Evolutionary conservation across 2,888 invertebrate species (phyloP), one percentile per base, ranked within the genome.

Genomic region (Nesidiocoris tenuis): DNA sequence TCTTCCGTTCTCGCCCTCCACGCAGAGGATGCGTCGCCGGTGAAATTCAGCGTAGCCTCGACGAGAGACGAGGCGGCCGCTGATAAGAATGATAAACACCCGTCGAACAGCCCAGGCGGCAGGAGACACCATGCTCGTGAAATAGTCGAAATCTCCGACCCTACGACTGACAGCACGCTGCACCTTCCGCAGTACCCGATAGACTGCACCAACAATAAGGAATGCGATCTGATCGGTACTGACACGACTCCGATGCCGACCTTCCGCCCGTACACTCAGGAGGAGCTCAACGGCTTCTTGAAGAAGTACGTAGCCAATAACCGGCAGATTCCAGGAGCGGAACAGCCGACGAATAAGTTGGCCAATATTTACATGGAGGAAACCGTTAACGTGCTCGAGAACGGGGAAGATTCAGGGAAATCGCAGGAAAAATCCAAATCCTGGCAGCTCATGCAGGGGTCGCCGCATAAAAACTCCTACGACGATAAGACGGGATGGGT

Each of bases 401-500:
- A 76, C 17, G 74, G 66, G 16, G 78, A 79, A 65, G 76, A 76
- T 56, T 68, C 67, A 61, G 77, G 61, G 9, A 76, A 77, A 22
- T 81, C 81, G 12, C 80, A 81, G 21, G 80, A 80, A 56, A 81
- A 82, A 77, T 81, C 81, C 9, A 80, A 81, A 76, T 80, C 81
- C 12, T 82, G 82, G 82, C 81, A 81, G 66, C 65, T 81, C 12
- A 75, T 82, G 19, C 79, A 81, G 23, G 77, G 81, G 1, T 80
- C 81, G 65, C 78, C 80, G 9, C 81, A 81, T 74, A 86, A 87
- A 77, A 87, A 87, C 81, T 88, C 89, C 0, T 88, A 86, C 78
- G 90, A 91, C 76, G 90, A 91, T 79, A 88, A 89, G 81, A 89
- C 89, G 75, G 91, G 91, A 0, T 92, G 92, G 92, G 91, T 92